Evolutionary conservation across 2,113 vertebrate genomes (phyloP).

Genomic region (Bos javanicus): DNA sequence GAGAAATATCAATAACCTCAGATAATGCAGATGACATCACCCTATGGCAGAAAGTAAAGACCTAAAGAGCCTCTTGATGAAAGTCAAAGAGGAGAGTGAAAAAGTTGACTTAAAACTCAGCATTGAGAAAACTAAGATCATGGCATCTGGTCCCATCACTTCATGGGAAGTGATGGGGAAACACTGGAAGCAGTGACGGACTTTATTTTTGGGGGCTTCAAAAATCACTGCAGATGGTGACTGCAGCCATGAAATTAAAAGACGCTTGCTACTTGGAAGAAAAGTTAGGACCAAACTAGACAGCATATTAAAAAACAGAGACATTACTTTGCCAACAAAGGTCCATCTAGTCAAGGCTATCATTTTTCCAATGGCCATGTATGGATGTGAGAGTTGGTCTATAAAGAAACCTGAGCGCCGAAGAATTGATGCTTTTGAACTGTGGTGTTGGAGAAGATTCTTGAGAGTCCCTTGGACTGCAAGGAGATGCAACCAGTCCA

Average conservation of each 20-base stretch:
- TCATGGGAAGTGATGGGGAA: not conserved
- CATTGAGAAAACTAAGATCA: not conserved
- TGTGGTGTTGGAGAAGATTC: not conserved
- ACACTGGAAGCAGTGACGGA: not conserved
- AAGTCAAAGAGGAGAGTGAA: not conserved
- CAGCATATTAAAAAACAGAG: not conserved
- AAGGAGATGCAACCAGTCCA: not conserved
- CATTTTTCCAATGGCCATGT: not conserved
- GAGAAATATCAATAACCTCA: not conserved
- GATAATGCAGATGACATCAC: not conserved
- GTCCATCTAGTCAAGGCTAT: not conserved
- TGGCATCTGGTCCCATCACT: not conserved
- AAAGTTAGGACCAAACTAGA: not conserved
- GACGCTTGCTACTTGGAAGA: not conserved
- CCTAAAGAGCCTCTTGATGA: not conserved
- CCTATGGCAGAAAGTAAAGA: not conserved
- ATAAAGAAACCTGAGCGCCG: rapidly evolving
- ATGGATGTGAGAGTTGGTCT: not conserved
- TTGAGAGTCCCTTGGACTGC: not conserved
- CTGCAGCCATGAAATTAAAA: not conserved
- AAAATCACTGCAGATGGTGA: not conserved
- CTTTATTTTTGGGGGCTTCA: not conserved
- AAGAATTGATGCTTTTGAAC: not conserved
- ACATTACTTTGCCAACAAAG: not conserved
- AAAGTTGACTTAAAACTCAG: not conserved